Percentiles rank a stretch among this genome's conserved stretches.
These are phyloP conservation scores for Pedetes capensis DNA, from an alignment of 2,113 vertebrate genomes.

Conservation along the genomic window DNA sequence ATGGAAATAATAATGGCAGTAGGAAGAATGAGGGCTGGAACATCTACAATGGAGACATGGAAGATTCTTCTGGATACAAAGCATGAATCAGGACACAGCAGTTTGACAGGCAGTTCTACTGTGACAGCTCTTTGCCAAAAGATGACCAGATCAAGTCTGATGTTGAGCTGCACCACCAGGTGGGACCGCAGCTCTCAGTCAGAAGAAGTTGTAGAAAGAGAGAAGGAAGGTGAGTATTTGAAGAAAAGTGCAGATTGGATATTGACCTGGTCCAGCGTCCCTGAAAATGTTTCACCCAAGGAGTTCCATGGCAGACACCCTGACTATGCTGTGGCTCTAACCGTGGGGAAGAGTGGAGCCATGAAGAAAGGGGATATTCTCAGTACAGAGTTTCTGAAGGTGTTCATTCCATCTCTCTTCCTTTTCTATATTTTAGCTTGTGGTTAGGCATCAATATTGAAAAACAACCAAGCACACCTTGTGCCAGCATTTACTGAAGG, in stretches of 20 bases:
- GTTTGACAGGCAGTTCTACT: constrained; percentile 89
- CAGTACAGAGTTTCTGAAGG: constrained; percentile 94
- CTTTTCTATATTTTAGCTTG: constrained; percentile 94
- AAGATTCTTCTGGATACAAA: constrained; percentile 96
- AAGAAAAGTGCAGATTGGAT: constrained; percentile 93
- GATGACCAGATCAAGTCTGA: constrained; percentile 94
- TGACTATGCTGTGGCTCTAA: constrained; percentile 91
- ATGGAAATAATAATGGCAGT: constrained; percentile 83
- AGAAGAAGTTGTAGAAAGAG: constrained; percentile 89
- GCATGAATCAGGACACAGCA: constrained; percentile 95
- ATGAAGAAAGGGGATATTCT: constrained; percentile 97
- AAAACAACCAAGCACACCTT: constrained; percentile 91
- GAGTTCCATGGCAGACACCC: constrained; percentile 96
- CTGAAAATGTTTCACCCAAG: constrained; percentile 96
- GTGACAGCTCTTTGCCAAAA: constrained; percentile 92
- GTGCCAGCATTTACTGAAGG: constrained; percentile 92
- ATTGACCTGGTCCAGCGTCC: constrained; percentile 94
- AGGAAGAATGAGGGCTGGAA: constrained; percentile 87
- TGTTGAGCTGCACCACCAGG: constrained; percentile 93
- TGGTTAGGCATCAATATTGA: constrained; percentile 95
- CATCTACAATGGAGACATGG: constrained; percentile 98
- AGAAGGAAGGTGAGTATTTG: constrained; percentile 90
- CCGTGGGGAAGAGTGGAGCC: constrained; percentile 94
- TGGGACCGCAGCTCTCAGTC: constrained; percentile 89
- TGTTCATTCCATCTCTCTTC: constrained; percentile 94